Base-by-base conservation (phyloP, 2,113 vertebrate species). In the Capreolus pygargus region DNA sequence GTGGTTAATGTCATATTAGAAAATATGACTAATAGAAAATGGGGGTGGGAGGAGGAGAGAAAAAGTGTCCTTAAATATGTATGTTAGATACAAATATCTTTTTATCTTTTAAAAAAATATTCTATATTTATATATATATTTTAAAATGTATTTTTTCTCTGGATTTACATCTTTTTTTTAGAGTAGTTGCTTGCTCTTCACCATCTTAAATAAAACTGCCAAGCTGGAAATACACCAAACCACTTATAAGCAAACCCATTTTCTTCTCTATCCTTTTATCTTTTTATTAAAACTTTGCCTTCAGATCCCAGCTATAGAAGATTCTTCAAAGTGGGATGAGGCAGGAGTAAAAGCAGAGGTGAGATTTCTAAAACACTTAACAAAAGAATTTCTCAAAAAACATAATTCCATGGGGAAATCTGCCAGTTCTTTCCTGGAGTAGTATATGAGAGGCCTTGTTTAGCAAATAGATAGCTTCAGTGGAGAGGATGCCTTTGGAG, bases 201-300 rank as follows among this genome's bases (percentile, higher is more conserved):
- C 7, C 58, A 21, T 64, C 43, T 98, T 98, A 98, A 93, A 52
- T 92, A 94, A 98, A 97, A 86, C 2, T 27, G 67, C 61, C 94
- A 86, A 86, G 43, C 45, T 97, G 21, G 86, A 95, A 58, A 88
- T 21, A 93, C 91, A 94, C n/a, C 28, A 87, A 90, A 47, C 25
- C 2, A 54, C 47, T 52, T 33, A 76, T 9, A 81, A 97, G 39
- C 27, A 92, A 12, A 96, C 27, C 76, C 5, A 70, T 95, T 25
- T 94, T 86, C 17, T 33, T 84, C 43, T 86, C 33, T 25, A 23
- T 76, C n/a, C 39, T 64, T 61, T 94, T 19, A 12, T n/a, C 88
- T 39, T 95, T 60, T 97, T 82, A 83, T 76, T 89, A 89, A 85
- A 95, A 96, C 25, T 1, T 78, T 82, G 9, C 23, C 61, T 95